Percentiles rank a stretch among this genome's conserved stretches.
phyloP scores from a whole-genome alignment of 2,888 invertebrate genomes.

The Parelbella ahira region DNA sequence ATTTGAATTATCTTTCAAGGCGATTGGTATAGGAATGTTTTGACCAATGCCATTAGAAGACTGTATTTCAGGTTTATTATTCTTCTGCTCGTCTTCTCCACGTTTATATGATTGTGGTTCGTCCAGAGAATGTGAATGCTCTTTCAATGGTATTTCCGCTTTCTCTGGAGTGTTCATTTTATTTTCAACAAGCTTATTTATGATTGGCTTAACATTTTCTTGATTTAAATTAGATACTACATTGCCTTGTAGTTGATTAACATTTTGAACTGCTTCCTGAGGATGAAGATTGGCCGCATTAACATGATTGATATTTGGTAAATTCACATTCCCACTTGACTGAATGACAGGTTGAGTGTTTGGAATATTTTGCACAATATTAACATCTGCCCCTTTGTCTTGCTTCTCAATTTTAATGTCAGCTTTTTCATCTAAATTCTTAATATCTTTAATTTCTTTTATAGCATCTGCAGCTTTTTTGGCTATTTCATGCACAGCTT shows the following conservation, averaged over 20 bases:
- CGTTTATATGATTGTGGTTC: constrained; percentile 65
- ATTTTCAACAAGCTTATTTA: constrained; percentile 19
- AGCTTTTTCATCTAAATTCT: constrained; percentile 30
- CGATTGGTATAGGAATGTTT: constrained; percentile 51
- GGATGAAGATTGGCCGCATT: neutral
- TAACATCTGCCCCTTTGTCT: constrained; percentile 21
- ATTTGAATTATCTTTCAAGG: constrained; percentile 39
- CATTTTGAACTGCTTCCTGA: constrained; percentile 14
- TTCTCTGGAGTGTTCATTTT: constrained; percentile 15
- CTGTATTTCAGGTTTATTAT: constrained; percentile 26
- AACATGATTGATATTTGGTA: constrained; percentile 7
- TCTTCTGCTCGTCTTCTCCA: constrained; percentile 53
- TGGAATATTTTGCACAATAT: constrained; percentile 3
- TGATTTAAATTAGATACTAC: constrained; percentile 12
- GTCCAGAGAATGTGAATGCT: constrained; percentile 55
- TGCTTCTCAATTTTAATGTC: constrained; percentile 20
- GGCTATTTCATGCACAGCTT: constrained; percentile 73
- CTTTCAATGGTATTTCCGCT: constrained; percentile 26
- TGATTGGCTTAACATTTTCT: constrained; percentile 14
- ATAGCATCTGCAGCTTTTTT: constrained; percentile 66
- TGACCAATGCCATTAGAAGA: constrained; percentile 33
- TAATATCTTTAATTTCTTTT: constrained; percentile 68
- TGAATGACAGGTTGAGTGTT: neutral
- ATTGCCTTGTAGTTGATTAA: constrained; percentile 2
- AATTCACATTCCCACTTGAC: neutral